Conservation (phyloP, 53 echinoderm and acorn worm species). For the Holothuria leucospilota region DNA sequence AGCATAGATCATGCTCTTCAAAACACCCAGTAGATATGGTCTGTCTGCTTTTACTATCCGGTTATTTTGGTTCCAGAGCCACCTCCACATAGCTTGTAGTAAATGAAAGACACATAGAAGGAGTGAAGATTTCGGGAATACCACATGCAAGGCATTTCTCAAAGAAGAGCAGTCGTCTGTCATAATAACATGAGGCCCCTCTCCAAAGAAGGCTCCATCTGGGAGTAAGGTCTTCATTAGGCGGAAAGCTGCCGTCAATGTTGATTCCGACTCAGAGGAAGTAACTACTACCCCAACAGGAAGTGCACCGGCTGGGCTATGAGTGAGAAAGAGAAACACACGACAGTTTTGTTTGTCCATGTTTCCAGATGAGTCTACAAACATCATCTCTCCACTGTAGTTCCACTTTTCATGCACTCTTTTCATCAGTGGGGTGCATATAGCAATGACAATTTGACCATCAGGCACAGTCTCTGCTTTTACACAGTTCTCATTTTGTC, state of each 20-base stretch:
- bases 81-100: slow-evolving; percentile 33
- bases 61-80: slow-evolving; percentile 19
- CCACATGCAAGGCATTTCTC: neutral
- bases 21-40: slow-evolving; percentile 5
- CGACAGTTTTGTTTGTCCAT: slow-evolving; percentile 58
- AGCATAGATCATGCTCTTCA: slow-evolving; percentile 25
- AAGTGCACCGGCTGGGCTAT: slow-evolving; percentile 65
- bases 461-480: neutral
- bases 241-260: neutral
- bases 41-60: neutral
- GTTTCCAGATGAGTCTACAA: no score
- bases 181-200: no score
- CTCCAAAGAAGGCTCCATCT: neutral
- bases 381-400: no score
- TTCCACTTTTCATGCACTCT: no score
- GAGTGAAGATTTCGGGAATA: neutral
- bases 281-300: slow-evolving; percentile 60
- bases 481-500: neutral
- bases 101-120: slow-evolving; percentile 18
- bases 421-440: slow-evolving; percentile 48
- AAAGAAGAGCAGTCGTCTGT: neutral
- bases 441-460: slow-evolving; percentile 19
- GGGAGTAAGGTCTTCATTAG: neutral
- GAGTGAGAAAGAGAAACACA: slow-evolving; percentile 62
- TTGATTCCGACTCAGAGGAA: slow-evolving; percentile 36